Percentiles rank a stretch among this genome's conserved stretches.
These are phyloP conservation scores for Epinotia ramella DNA, from an alignment of 2,888 invertebrate genomes.

Conservation along the genomic window DNA sequence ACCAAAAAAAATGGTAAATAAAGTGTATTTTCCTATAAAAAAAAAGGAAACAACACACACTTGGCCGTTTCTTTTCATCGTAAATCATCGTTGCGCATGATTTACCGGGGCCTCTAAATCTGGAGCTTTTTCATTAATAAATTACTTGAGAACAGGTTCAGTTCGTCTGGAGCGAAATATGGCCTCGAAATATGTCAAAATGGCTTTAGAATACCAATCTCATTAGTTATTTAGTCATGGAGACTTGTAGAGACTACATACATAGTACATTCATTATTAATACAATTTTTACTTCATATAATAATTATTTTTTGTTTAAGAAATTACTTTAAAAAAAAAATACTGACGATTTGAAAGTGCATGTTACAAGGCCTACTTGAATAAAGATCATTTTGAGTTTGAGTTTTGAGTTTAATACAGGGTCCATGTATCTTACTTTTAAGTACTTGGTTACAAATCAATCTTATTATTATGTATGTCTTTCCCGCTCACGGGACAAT, in stretches of 20 bases:
- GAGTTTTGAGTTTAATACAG: no score
- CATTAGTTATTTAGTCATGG: not conserved
- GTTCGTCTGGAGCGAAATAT: not conserved
- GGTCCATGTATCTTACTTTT: no score
- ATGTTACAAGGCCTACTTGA: no score
- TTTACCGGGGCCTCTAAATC: slow-evolving; percentile 22
- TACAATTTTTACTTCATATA: no score
- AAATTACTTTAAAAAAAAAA: no score
- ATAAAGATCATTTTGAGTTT: no score
- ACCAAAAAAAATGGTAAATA: no score
- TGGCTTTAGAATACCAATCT: not conserved
- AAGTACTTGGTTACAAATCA: no score
- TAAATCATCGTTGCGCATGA: slow-evolving; percentile 22
- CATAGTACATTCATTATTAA: not conserved
- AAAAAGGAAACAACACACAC: not conserved
- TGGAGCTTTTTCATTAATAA: slow-evolving; percentile 23
- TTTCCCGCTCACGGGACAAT: no score
- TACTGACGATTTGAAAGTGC: no score
- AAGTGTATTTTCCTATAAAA: not conserved
- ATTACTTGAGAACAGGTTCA: slow-evolving; percentile 10
- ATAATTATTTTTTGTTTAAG: no score
- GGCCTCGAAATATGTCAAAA: slow-evolving; percentile 12
- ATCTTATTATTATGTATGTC: no score
- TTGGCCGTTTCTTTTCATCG: slow-evolving; percentile 28
- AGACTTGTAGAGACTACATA: not conserved